Base-by-base conservation (phyloP, 2,797 vertebrate species). In the Urosaurus nigricauda region DNA sequence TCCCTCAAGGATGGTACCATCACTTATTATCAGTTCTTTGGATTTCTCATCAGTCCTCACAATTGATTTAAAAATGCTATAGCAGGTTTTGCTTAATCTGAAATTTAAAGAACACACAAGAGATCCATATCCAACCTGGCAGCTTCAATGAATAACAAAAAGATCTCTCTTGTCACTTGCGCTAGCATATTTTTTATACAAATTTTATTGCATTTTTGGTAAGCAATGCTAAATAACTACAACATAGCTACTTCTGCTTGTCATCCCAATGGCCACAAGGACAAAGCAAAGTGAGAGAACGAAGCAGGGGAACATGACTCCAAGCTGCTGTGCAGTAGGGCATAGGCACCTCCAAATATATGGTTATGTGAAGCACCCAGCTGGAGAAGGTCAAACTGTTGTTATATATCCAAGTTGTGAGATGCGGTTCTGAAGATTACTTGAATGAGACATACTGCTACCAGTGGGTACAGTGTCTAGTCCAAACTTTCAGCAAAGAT, bases 241-340 rank as follows among this genome's bases (percentile, higher is more conserved):
- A 94, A 68, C 79, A 68, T 93, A 88, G 92, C 89, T 53, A 80
- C 2, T 90, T 95, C 93, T 93, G 90, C 91, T 83, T 90, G 91
- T 94, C 91, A 89, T 91, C 90, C 93, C 92, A 91, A 81, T 83
- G 3, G 0, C 89, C 90, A 92, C 88, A 87, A 93, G 90, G 90
- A 92, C 84, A 91, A 93, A 95, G 29, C 94, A 94, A 4, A 58
- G 16, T 19, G 93, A 94, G 93, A 96, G 94, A 96, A 91, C 94
- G 93, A 93, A 94, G 91, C 95, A 90, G 71, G 90, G 78, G 79
- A 85, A 92, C 88, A 90, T 84, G 0, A 2, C 87, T 43, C 92
- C 94, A 94, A 93, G 93, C 94, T 95, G 94, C 89, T 92, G 58
- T 92, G 93, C 90, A 2, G 92, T 82, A 85, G 91, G 93, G 87